Evolutionary conservation across 2,888 invertebrate species (phyloP), one percentile per base, ranked within the genome.

Genomic region (Augiades crinisus): DNA sequence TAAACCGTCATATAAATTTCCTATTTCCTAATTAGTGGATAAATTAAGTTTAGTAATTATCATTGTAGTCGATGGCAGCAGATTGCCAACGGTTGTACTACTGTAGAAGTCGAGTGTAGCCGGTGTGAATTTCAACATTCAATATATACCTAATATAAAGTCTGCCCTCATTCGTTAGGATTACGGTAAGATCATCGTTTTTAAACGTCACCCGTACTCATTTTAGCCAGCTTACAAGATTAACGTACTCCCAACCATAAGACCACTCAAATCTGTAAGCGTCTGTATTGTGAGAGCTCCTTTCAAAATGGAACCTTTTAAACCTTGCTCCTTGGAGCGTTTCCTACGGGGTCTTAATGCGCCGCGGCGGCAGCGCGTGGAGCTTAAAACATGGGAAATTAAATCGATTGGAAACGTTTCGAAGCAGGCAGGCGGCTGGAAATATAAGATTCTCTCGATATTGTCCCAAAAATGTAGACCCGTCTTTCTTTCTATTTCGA

Each of bases 361-460:
- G 12, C 31, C 16, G 36, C 43, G n/a, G 50, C 46, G 46, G 43
- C 40, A 6, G 36, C 22, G 43, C 49, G 47, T 45, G 16, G 53
- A 27, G 31, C 45, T 54, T 53, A 54, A 60, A 58, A 43, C 56
- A 55, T 17, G 36, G 49, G 56, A 53, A 47, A 55, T 53, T 53
- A 57, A 61, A 62, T 62, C 59, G 59, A 64, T 57, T 47, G 63
- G 60, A 62, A 62, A 62, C 27, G 5, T 50, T 47, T 50, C 30
- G 19, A 27, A 30, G 10, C 24, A 41, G 10, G 22, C 17, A 19
- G 36, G 36, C 43, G 34, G 36, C 24, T n/a, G 10, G 36, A 36
- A 50, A 50, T 50, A 50, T 43, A 36, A 50, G 43, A 36, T 22
- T 43, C 30, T 43, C 21, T 27, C 36, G 21, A 43, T 43, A 36